A percentile compares a stretch with the other conserved stretches of the same genome.
Conservation (phyloP, 2,888 invertebrate genomes). For the Achlya flavicornis region DNA sequence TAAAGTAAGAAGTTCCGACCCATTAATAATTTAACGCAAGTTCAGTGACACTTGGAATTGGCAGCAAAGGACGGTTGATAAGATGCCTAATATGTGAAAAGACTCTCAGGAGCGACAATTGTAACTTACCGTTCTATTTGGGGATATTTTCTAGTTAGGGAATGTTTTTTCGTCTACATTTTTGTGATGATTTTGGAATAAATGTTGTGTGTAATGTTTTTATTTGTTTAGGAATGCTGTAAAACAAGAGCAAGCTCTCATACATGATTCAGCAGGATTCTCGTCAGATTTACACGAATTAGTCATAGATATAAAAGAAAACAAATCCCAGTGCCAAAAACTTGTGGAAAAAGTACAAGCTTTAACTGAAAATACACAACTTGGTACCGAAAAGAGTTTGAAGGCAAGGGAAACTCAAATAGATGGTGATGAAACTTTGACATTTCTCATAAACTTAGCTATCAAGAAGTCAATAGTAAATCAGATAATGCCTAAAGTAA, state of each 20-base stretch:
- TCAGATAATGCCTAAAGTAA: background rate
- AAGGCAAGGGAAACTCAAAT: constrained; percentile 83
- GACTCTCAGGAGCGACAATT: too few relatives aligned
- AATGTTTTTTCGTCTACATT: too few relatives aligned
- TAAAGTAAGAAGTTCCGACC: constrained; percentile 66
- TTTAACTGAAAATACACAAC: constrained; percentile 69
- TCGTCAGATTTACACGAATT: constrained; percentile 77
- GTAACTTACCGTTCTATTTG: too few relatives aligned
- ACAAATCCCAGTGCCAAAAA: constrained; percentile 69
- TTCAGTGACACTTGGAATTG: too few relatives aligned
- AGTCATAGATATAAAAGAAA: constrained; percentile 75
- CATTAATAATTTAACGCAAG: too few relatives aligned
- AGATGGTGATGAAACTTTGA: constrained; percentile 60
- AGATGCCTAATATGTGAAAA: too few relatives aligned
- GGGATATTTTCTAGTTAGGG: too few relatives aligned
- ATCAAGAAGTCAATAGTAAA: background rate
- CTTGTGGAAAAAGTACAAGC: constrained; percentile 76
- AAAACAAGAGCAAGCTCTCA: constrained; percentile 76
- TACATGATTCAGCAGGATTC: constrained; percentile 78
- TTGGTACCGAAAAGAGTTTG: constrained; percentile 75
- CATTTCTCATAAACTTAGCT: background rate
- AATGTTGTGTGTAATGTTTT: background rate
- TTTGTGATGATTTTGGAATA: background rate
- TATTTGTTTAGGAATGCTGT: constrained; percentile 72
- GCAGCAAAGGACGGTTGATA: too few relatives aligned